Percentiles rank a stretch among this genome's conserved stretches.
These are phyloP conservation scores for Sparidentex hasta DNA, from an alignment of 2,797 vertebrate species.

Conservation along the genomic window DNA sequence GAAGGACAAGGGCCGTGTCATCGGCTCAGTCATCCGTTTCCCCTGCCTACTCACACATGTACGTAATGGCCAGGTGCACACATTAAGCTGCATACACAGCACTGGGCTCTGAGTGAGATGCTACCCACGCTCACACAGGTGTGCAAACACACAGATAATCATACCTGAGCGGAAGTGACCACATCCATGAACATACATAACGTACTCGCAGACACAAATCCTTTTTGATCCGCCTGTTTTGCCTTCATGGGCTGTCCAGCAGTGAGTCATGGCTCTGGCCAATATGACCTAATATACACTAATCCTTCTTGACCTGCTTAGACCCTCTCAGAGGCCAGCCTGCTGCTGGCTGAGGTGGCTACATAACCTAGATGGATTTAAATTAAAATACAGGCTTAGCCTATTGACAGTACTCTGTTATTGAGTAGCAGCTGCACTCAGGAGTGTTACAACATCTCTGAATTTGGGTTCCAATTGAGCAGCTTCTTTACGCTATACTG, in stretches of 20 bases:
- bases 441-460: neutral
- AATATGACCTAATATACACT: slow-evolving; percentile 54
- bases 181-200: slow-evolving; percentile 33
- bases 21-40: slow-evolving; percentile 27
- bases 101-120: slow-evolving; percentile 21
- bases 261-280: slow-evolving; percentile 71
- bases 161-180: slow-evolving; percentile 41
- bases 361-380: slow-evolving; percentile 41
- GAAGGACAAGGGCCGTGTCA: slow-evolving; percentile 47
- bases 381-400: slow-evolving; percentile 39
- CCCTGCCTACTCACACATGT: slow-evolving; percentile 39
- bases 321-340: slow-evolving; percentile 26
- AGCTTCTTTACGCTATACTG: neutral
- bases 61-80: slow-evolving; percentile 37
- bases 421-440: neutral
- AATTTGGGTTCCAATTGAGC: neutral
- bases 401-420: slow-evolving; percentile 10
- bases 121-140: slow-evolving; percentile 44
- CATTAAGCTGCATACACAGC: slow-evolving; percentile 13
- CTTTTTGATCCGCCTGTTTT: slow-evolving; percentile 38
- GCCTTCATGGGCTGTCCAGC: slow-evolving; percentile 32
- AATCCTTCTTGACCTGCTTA: slow-evolving; percentile 70
- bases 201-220: slow-evolving; percentile 45
- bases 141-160: slow-evolving; percentile 51
- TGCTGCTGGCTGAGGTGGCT: slow-evolving; percentile 44